A percentile compares a stretch with the other conserved stretches of the same genome.
Conservation (phyloP, 1,140 invertebrate species). For the Nephila pilipes region DNA sequence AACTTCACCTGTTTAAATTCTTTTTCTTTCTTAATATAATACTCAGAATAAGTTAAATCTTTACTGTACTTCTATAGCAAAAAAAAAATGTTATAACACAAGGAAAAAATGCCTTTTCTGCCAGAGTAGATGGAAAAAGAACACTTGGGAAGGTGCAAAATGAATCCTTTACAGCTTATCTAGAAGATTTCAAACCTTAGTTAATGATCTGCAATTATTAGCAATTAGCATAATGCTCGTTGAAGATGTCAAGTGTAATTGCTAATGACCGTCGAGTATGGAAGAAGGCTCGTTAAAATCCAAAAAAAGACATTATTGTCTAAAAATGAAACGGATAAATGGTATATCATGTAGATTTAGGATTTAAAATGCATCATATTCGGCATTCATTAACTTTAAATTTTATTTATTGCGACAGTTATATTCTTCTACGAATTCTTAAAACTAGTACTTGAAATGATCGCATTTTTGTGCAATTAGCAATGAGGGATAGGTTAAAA, state of each 20-base stretch:
- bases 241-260: not conserved
- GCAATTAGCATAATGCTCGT: slow-evolving; percentile 12
- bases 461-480: too few relatives aligned
- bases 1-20: not conserved
- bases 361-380: too few relatives aligned
- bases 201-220: slow-evolving; percentile 16
- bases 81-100: not conserved
- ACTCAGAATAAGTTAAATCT: not conserved
- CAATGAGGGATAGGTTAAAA: too few relatives aligned
- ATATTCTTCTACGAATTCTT: too few relatives aligned
- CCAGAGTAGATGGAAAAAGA: not conserved
- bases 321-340: not conserved
- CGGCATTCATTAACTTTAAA: too few relatives aligned
- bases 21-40: not conserved
- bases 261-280: not conserved
- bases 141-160: not conserved
- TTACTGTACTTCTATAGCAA: not conserved
- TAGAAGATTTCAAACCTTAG: not conserved
- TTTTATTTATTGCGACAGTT: too few relatives aligned
- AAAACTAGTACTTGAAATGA: too few relatives aligned
- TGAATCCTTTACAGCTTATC: not conserved
- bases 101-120: not conserved
- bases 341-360: too few relatives aligned
- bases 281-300: not conserved
- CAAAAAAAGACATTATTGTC: slow-evolving; percentile 1